Evolutionary conservation across 2,888 invertebrate species (phyloP).

Genomic region (Lochmaea capreae): DNA sequence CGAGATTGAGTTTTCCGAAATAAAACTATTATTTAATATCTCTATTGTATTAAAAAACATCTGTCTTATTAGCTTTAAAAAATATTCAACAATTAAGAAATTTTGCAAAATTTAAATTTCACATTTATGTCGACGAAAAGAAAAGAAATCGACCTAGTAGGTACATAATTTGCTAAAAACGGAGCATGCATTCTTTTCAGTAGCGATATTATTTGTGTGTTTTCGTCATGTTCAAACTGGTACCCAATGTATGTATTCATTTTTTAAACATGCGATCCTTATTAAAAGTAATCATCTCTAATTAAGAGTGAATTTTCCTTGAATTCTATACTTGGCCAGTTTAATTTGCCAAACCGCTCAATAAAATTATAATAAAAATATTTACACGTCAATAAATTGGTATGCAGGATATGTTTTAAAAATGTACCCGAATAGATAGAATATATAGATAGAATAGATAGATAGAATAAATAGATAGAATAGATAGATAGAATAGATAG

Average conservation of each 20-base stretch:
- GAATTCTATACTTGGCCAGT: slow-evolving; percentile 6
- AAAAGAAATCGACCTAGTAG: too few relatives aligned
- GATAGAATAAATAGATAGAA: too few relatives aligned
- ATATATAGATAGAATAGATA: too few relatives aligned
- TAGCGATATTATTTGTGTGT: neutral
- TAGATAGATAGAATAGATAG: too few relatives aligned
- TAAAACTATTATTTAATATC: too few relatives aligned
- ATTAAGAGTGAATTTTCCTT: slow-evolving; percentile 36
- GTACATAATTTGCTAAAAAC: neutral
- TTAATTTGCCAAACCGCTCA: neutral
- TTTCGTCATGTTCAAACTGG: slow-evolving; percentile 16
- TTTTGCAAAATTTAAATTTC: too few relatives aligned
- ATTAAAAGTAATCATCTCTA: slow-evolving; percentile 35
- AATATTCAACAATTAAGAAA: too few relatives aligned
- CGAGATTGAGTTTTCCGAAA: too few relatives aligned
- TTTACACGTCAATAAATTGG: neutral
- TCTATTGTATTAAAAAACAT: too few relatives aligned
- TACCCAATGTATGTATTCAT: slow-evolving; percentile 14
- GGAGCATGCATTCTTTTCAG: slow-evolving; percentile 9
- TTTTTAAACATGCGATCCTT: slow-evolving; percentile 34
- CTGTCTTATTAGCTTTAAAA: too few relatives aligned
- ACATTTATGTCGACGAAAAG: too few relatives aligned
- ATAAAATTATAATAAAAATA: neutral
- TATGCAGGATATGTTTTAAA: neutral
- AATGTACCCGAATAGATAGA: too few relatives aligned